Evolutionary conservation across 2,888 invertebrate species (phyloP).

Genomic region (Yponomeuta malinellus): DNA sequence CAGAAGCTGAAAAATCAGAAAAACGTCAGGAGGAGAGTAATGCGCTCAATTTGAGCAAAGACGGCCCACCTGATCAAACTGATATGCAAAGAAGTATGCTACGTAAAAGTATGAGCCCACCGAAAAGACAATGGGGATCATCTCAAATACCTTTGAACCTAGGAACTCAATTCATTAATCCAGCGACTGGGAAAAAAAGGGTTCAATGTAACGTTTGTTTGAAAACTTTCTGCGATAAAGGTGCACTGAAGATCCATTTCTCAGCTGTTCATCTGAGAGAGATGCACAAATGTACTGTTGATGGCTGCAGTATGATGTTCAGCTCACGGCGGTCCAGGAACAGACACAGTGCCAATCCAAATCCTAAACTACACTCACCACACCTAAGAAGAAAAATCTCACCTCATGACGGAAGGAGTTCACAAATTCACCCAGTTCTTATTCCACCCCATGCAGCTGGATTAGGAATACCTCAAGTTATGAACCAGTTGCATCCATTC

Average conservation of each 20-base stretch:
- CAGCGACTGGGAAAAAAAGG: slow-evolving; percentile 95
- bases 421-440: slow-evolving; percentile 88
- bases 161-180: slow-evolving; percentile 93
- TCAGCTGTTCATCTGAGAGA: slow-evolving; percentile 98
- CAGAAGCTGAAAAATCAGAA: slow-evolving; percentile 49
- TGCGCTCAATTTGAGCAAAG: slow-evolving; percentile 67
- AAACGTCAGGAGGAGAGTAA: slow-evolving; percentile 55
- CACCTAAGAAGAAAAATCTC: slow-evolving; percentile 95
- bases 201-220: slow-evolving; percentile 98
- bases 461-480: slow-evolving; percentile 78
- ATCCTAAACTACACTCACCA: slow-evolving; percentile 97
- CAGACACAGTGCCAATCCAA: slow-evolving; percentile 98
- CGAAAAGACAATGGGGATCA: slow-evolving; percentile 88
- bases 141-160: slow-evolving; percentile 85
- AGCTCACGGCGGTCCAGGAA: slow-evolving; percentile 96
- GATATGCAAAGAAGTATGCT: slow-evolving; percentile 69
- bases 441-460: slow-evolving; percentile 82
- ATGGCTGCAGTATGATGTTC: slow-evolving; percentile 99
- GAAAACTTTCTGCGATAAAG: slow-evolving; percentile 99
- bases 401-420: slow-evolving; percentile 93
- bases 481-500: slow-evolving; percentile 84
- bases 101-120: slow-evolving; percentile 82
- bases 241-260: slow-evolving; percentile 98
- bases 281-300: slow-evolving; percentile 99
- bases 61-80: slow-evolving; percentile 50